Base-by-base conservation (phyloP, 2,797 vertebrate genomes). In the Jordanella pulchra region DNA sequence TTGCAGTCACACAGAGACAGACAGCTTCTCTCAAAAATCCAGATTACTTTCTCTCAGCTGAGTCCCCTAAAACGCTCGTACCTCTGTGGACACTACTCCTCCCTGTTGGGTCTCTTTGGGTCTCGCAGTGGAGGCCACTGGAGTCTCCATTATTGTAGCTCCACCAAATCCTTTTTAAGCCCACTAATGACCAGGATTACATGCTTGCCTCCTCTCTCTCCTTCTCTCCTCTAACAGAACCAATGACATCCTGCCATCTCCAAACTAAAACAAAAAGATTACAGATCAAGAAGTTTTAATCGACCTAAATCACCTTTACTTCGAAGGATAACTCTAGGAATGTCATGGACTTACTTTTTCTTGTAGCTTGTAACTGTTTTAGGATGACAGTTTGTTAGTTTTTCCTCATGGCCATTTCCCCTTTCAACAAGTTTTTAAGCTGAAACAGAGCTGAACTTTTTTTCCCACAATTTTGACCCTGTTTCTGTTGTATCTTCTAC, bases 151-250 rank as follows among this genome's bases (percentile, higher is more conserved):
- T 92, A 92, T 90, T 90, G 87, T 83, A 77, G 88, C 87, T 76
- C 81, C 88, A 85, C 88, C 91, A 94, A 93, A 94, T 93, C 92
- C 93, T 89, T 91, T 93, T 93, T 91, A 93, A 92, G 91, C 90
- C 90, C 89, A 87, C 91, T 93, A 94, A 94, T 93, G 93, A 94
- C 83, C 71, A 72, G 89, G 93, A 93, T 93, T 93, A 93, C 91
- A 91, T 84, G 85, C 77, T 86, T 85, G 87, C 89, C 87, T 89
- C 85, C 83, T 86, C 84, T 89, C 83, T 53, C 25, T 48, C 68
- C 76, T 35, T 63, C n/a, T 25, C 60, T 79, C 81, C 75, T 53
- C 75, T 78, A 60, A 4, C 75, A 68, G 81, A 83, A 75, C 77
- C 79, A 67, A 74, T 50, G 35, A 81, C 85, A 87, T 88, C 63